phyloP scores from a whole-genome alignment of 2,797 vertebrate genomes.

The Lateolabrax maculatus region DNA sequence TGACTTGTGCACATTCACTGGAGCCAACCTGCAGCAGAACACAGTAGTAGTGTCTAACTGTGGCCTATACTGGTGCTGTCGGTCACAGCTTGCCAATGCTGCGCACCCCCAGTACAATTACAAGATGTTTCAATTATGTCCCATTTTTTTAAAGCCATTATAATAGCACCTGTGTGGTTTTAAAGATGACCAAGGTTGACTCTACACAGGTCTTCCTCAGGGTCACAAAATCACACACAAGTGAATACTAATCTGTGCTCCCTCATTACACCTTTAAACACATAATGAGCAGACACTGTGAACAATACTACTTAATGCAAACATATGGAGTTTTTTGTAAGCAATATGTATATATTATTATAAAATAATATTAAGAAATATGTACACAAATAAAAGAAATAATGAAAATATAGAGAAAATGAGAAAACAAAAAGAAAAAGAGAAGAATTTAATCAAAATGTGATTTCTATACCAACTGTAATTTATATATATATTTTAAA shows the following conservation, averaged over 20 bases:
- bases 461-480: background rate
- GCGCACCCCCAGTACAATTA: background rate
- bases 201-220: background rate
- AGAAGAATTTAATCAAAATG: background rate
- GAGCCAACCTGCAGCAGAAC: conserved; percentile 2
- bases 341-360: too few species aligned
- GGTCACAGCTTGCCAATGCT: background rate
- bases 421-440: background rate
- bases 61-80: background rate
- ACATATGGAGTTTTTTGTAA: background rate
- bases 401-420: background rate
- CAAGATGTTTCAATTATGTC: background rate
- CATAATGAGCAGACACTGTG: too few species aligned
- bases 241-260: background rate
- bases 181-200: background rate
- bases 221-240: too few species aligned
- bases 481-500: too few species aligned
- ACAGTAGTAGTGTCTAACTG: background rate
- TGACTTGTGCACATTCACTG: background rate
- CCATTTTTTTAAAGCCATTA: too few species aligned
- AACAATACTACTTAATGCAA: background rate
- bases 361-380: too few species aligned
- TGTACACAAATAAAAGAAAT: background rate
- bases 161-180: background rate
- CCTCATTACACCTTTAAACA: background rate